Evolutionary conservation across 53 echinoderm and acorn worm genomes (phyloP).

Genomic region (Mesocentrotus franciscanus): DNA sequence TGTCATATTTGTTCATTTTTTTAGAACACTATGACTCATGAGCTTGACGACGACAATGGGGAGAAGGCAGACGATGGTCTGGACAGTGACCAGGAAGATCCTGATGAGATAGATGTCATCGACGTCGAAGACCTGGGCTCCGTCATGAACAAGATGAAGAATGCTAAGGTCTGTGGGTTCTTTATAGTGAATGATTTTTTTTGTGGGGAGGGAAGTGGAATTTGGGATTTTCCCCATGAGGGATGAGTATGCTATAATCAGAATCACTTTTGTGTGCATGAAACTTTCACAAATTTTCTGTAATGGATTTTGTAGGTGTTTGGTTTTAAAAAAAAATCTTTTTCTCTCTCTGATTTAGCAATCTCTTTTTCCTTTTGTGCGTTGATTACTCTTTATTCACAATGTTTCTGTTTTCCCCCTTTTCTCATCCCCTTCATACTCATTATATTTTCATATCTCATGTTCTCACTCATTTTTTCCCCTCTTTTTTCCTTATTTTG

Average conservation of each 20-base stretch:
- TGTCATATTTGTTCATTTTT: not conserved
- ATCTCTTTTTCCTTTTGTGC: not conserved
- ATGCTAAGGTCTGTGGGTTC: conserved; percentile 3
- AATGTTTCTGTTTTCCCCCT: not conserved
- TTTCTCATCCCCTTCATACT: not conserved
- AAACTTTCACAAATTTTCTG: no score
- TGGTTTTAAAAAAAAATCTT: no score
- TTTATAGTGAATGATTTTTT: no score
- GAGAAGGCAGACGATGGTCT: conserved; percentile 42
- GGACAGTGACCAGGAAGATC: conserved; percentile 66
- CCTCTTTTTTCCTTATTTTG: no score
- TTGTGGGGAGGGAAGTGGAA: not conserved
- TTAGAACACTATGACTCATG: not conserved
- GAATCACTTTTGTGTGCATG: no score
- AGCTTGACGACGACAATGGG: not conserved
- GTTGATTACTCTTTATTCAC: not conserved
- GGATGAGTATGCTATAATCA: no score
- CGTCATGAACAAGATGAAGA: conserved; percentile 78
- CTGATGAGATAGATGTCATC: conserved; percentile 66
- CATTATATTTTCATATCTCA: not conserved
- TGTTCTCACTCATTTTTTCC: not conserved
- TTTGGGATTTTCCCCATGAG: no score
- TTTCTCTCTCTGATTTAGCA: no score
- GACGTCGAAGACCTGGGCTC: conserved; percentile 90
- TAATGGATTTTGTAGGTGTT: no score